Conservation (phyloP, 30 jellyfish, hydroid and myxozoan species). For the Phacellophora camtschatica region DNA sequence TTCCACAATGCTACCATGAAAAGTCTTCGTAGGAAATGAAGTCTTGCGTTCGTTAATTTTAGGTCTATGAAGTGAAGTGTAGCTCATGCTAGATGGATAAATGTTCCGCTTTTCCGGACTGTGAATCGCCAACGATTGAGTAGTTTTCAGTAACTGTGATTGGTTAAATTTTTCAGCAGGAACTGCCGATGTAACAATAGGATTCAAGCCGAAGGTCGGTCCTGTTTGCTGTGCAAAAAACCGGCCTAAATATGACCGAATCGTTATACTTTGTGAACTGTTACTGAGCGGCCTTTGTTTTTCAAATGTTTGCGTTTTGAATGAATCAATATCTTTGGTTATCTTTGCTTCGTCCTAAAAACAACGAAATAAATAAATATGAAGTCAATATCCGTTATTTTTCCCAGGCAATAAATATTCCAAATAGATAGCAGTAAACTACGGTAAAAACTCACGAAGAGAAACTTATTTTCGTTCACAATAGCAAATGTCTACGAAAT, state of each 20-base stretch:
- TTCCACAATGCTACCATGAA: slow-evolving; percentile 5
- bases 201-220: slow-evolving; percentile 48
- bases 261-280: slow-evolving; percentile 26
- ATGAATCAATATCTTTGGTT: not conserved
- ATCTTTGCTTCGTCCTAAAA: slow-evolving; percentile 17
- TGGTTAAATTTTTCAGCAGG: slow-evolving; percentile 11
- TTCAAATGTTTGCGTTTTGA: not conserved
- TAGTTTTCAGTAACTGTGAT: not conserved
- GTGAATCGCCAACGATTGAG: not conserved
- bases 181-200: slow-evolving; percentile 51
- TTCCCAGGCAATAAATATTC: not conserved
- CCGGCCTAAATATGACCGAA: slow-evolving; percentile 57
- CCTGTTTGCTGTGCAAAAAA: slow-evolving; percentile 22
- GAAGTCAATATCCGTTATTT: not conserved
- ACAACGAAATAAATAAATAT: not conserved
- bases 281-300: slow-evolving; percentile 35
- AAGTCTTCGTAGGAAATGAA: slow-evolving; percentile 17
- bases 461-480: too few relatives aligned
- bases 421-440: too few relatives aligned
- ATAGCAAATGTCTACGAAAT: too few relatives aligned
- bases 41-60: slow-evolving; percentile 25
- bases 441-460: not conserved
- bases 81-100: slow-evolving; percentile 30
- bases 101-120: not conserved
- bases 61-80: slow-evolving; percentile 51